These are phyloP conservation scores for Ploceus nigricollis DNA, from an alignment of 2,113 vertebrate species.

Conservation along the genomic window DNA sequence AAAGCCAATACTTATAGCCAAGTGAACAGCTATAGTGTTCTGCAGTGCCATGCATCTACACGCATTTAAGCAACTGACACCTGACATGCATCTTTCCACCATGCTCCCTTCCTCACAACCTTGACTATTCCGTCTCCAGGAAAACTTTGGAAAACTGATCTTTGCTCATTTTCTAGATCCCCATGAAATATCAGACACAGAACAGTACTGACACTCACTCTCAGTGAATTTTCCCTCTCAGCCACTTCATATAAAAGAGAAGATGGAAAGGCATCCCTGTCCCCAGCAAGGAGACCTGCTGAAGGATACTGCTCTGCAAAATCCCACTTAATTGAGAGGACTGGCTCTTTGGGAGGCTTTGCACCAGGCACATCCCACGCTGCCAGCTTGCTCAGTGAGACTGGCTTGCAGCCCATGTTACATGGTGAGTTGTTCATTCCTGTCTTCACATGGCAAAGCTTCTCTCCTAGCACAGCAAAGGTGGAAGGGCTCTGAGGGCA, in stretches of 20 bases:
- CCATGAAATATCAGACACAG: not conserved
- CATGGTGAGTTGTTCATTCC: not conserved
- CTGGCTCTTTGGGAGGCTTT: not conserved
- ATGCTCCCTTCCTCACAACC: not conserved
- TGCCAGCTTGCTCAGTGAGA: not conserved
- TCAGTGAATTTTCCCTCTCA: not conserved
- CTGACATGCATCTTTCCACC: not conserved
- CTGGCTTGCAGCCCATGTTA: fast-evolving
- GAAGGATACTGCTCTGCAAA: not conserved
- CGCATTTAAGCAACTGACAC: fast-evolving
- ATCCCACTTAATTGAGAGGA: not conserved
- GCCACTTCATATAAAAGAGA: not conserved
- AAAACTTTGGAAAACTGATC: not conserved
- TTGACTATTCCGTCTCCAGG: not conserved
- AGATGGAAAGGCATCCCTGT: not conserved
- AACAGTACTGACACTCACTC: not conserved
- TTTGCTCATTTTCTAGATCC: not conserved
- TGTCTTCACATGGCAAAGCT: not conserved
- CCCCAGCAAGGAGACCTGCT: not conserved
- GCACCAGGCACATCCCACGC: not conserved
- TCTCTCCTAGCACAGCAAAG: not conserved
- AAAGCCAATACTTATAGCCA: too few species aligned
- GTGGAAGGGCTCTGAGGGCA: not conserved
- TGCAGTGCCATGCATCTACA: not conserved
- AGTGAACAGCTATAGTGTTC: not conserved